Base-by-base conservation (phyloP, 2,797 vertebrate genomes). In the Sebastes iracundus region DNA sequence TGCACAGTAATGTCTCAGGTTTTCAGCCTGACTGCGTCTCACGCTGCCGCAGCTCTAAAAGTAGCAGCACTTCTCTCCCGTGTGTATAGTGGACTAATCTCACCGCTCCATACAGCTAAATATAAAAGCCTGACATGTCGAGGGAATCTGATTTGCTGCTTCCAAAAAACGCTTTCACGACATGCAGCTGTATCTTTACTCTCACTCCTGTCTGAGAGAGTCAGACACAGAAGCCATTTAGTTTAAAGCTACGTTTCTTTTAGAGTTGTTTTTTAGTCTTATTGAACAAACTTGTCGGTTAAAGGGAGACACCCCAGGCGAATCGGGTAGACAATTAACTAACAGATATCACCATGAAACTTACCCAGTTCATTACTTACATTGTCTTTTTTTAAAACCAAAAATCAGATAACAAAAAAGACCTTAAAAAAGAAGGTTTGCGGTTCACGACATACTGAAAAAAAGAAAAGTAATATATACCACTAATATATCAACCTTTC, bases 41-140 rank as follows among this genome's bases (percentile, higher is more conserved):
- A 10, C 13, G 4, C 72, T 59, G 42, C 61, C 61, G 33, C 46
- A 22, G 49, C 49, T 69, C 64, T 73, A 58, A 73, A 68, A 63
- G 70, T 63, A 73, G 68, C 68, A 67, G 61, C n/a, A 9, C 3
- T 66, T 42, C 11, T 46, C 35, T 77, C 73, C 74, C 6, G 16
- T 73, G 68, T 73, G 69, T 23, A 11, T 0, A 23, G 32, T 22
- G 56, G 16, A 52, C 60, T 60, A 77, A 77, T 66, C 68, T 72
- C 62, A 11, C 27, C 13, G 33, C 55, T 49, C 14, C 55, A 18
- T 63, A 62, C 42, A 28, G 75, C 68, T 73, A 70, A 78, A 69
- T 78, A 69, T 63, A 78, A 77, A 77, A 64, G 65, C 46, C 75
- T 63, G 49, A 52, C 46, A 64, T 65, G 65, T 72, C 22, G 12